phyloP scores from a whole-genome alignment of 2,113 vertebrate species.

The Pseudopipra pipra region DNA sequence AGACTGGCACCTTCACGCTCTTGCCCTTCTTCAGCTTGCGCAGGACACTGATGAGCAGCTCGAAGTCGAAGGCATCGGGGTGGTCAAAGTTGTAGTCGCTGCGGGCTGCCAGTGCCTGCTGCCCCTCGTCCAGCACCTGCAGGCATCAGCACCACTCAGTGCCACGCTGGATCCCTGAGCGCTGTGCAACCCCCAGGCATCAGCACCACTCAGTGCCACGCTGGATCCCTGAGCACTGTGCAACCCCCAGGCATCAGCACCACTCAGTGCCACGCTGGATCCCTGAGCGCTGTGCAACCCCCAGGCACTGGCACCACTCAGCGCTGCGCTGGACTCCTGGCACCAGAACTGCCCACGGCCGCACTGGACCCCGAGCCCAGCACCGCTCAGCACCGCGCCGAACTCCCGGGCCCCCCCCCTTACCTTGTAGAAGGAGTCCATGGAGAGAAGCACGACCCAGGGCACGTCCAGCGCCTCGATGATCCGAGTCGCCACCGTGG shows the following conservation, averaged over 20 bases:
- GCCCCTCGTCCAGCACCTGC: conserved; percentile 85
- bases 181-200: not conserved
- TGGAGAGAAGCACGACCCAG: conserved; percentile 90
- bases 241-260: too few species aligned
- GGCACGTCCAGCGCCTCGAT: conserved; percentile 90
- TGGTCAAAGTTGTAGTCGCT: conserved; percentile 93
- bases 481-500: conserved; percentile 89
- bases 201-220: rapidly evolving
- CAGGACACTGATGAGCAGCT: conserved; percentile 83
- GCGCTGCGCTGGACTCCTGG: too few species aligned
- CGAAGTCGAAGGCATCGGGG: conserved; percentile 90
- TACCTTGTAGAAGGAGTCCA: conserved; percentile 93
- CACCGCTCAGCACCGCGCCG: not conserved
- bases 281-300: too few species aligned
- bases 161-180: rapidly evolving
- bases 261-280: too few species aligned
- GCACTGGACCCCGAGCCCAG: not conserved
- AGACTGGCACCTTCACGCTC: conserved; percentile 88
- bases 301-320: not conserved
- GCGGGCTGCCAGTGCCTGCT: conserved; percentile 81
- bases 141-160: not conserved
- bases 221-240: not conserved
- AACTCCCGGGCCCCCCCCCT: not conserved
- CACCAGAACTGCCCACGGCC: not conserved
- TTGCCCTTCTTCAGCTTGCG: conserved; percentile 91